Conservation (phyloP, 2,113 vertebrate genomes). For the Pachycephala philippinensis region DNA sequence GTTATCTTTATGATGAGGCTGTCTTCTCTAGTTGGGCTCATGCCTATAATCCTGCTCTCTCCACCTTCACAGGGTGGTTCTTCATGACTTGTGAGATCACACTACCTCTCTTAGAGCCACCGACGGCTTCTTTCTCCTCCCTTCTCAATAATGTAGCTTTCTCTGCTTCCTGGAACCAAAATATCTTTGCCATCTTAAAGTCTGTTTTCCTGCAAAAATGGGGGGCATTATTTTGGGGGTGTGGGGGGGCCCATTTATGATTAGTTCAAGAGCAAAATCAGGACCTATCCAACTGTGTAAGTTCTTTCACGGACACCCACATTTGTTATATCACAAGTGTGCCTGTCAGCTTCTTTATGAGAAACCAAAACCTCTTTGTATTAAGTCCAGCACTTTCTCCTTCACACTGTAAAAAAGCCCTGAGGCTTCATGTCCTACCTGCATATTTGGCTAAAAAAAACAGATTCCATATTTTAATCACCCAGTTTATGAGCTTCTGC, state of each 20-base stretch:
- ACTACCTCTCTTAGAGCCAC: neutral
- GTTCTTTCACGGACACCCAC: neutral
- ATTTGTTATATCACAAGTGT: neutral
- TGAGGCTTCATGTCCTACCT: neutral
- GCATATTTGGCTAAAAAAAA: neutral
- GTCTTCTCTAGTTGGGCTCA: neutral
- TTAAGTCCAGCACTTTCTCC: neutral
- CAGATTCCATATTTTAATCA: neutral
- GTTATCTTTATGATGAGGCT: neutral
- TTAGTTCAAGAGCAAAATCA: neutral
- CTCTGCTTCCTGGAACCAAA: neutral
- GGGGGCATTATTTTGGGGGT: neutral
- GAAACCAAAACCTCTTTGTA: neutral
- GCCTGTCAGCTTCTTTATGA: neutral
- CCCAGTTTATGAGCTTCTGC: neutral
- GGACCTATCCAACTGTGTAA: neutral
- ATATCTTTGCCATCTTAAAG: neutral
- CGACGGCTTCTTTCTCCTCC: neutral
- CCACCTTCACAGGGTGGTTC: neutral
- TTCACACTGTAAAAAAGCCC: neutral
- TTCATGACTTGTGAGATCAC: neutral
- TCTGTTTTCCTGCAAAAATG: neutral
- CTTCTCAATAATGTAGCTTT: neutral
- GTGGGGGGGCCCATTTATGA: neutral
- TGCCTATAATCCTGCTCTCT: neutral